Evolutionary conservation across 1,140 invertebrate species (phyloP), one percentile per base, ranked within the genome.

Genomic region (Brachystomella parvula): DNA sequence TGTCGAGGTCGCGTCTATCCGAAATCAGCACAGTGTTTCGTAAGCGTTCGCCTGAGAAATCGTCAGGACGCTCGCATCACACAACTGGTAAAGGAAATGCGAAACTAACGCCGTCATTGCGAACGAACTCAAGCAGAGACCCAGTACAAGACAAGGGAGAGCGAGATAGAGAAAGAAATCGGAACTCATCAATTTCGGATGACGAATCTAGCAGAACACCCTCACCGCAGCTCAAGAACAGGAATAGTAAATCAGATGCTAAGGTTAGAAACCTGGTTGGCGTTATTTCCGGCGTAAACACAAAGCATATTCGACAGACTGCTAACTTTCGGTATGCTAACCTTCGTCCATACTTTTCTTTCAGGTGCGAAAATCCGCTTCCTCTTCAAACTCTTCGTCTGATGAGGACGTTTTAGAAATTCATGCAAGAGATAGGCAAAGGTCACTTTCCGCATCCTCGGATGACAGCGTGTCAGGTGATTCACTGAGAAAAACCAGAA

Each of bases 341-440:
- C 15, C 44, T 21, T 47, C 21, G 15, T 47, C 15, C 15, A 47
- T 15, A 47, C 15, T 47, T 21, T 47, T 15, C 44, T 47, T 47
- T 21, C 21, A 21, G 44, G 15, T 47, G 15, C 15, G 21, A 21
- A 47, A 12, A 12, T 57, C 26, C 6, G 24, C 63, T 2, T 66
- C 64, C 26, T 69, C 68, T 1, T 69, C 67, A n/a, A 61, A 26
- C 29, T 62, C 64, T 44, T 70, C 68, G 26, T 35, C 39, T 0
- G 70, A 72, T 63, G 67, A 68, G 28, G 67, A 72, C 53, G 70
- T 69, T n/a, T 44, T 69, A 26, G 32, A 69, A 30, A 32, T 69
- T 0, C 67, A 72, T 63, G 62, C 70, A 6, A 58, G 61, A 28
- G 3, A 67, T 33, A 35, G 30, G 65, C 1, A 47, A 60, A 57